phyloP scores from a whole-genome alignment of 2,113 vertebrate species.

The Solea senegalensis region DNA sequence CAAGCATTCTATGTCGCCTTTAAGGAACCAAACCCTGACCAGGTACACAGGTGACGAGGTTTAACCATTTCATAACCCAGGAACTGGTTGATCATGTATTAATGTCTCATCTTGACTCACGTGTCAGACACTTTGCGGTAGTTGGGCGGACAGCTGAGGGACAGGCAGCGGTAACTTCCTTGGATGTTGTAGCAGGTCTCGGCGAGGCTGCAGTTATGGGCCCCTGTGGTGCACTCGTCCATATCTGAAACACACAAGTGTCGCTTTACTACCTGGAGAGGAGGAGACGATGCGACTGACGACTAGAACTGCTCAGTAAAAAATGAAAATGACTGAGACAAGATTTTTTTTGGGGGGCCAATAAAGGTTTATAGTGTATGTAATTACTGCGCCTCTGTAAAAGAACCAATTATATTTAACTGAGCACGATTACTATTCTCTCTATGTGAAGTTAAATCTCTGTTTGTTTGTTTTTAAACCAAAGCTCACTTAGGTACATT shows the following conservation, averaged over 20 bases:
- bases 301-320: conserved; percentile 18
- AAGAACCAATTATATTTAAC: conserved; percentile 57
- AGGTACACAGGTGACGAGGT: too few species aligned
- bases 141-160: conserved; percentile 88
- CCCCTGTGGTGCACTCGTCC: conserved; percentile 89
- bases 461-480: conserved; percentile 16
- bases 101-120: conserved; percentile 77
- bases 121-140: conserved; percentile 88
- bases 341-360: conserved; percentile 40
- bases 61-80: too few species aligned
- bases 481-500: background rate
- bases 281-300: background rate
- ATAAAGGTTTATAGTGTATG: conserved; percentile 52
- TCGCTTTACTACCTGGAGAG: conserved; percentile 24
- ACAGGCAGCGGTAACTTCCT: conserved; percentile 90
- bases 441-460: conserved; percentile 24
- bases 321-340: conserved; percentile 10
- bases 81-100: too few species aligned
- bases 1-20: too few species aligned
- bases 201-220: conserved; percentile 89
- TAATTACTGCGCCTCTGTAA: conserved; percentile 46
- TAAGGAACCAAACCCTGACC: too few species aligned
- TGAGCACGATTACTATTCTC: conserved; percentile 31
- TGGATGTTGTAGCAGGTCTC: conserved; percentile 95
- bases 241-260: conserved; percentile 82